phyloP scores from a whole-genome alignment of 2,888 invertebrate genomes.

The Perizoma flavofasciatum region DNA sequence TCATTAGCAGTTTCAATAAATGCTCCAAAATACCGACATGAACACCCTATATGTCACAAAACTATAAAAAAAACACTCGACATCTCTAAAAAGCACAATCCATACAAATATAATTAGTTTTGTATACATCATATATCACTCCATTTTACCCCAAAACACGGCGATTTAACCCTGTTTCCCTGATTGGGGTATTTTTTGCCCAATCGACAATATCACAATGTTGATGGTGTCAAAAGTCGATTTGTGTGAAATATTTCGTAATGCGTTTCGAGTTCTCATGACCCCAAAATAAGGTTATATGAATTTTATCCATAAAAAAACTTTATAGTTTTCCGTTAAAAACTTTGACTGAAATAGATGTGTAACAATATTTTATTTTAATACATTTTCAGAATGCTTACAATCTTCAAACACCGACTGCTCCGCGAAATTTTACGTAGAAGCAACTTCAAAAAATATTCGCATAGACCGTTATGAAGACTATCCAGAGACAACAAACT shows the following conservation, averaged over 20 bases:
- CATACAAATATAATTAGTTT: conserved; percentile 82
- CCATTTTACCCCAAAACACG: conserved; percentile 79
- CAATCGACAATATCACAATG: conserved; percentile 66
- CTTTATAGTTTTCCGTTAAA: too few species aligned
- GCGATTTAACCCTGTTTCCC: conserved; percentile 74
- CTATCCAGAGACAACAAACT: conserved; percentile 31
- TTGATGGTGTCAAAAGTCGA: conserved; percentile 72
- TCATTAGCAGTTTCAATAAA: conserved; percentile 49
- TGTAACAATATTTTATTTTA: too few species aligned
- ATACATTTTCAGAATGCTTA: too few species aligned
- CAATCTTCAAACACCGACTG: too few species aligned
- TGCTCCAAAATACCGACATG: conserved; percentile 47
- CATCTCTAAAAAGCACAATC: conserved; percentile 51
- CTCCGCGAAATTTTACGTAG: too few species aligned
- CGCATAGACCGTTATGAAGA: conserved; percentile 31
- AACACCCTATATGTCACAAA: conserved; percentile 52
- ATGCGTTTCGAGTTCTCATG: conserved; percentile 59
- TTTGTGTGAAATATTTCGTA: conserved; percentile 67
- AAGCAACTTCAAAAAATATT: neutral
- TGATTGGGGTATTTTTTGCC: conserved; percentile 63
- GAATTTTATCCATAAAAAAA: too few species aligned
- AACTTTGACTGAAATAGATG: too few species aligned
- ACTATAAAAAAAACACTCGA: conserved; percentile 38
- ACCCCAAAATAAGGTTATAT: conserved; percentile 44
- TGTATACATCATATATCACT: conserved; percentile 67